A percentile compares a stretch with the other conserved stretches of the same genome.
Evolutionary conservation across 1,140 invertebrate species (phyloP).

Genomic region (Littorina saxatilis): DNA sequence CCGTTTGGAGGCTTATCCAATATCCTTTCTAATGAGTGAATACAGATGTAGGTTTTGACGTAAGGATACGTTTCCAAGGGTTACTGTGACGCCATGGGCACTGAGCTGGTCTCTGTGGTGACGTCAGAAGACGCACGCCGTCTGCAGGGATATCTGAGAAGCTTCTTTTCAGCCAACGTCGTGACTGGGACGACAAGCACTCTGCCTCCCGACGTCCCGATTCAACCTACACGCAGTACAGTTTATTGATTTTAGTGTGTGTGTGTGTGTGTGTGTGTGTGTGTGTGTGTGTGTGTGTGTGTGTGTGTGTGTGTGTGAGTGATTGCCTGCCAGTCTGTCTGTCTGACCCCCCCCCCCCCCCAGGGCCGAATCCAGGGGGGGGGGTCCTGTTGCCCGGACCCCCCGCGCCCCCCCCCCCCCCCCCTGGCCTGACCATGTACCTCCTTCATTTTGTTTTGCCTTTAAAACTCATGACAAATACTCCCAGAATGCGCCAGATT

Average conservation of each 20-base stretch:
- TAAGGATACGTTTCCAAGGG: no score
- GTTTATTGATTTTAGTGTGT: neutral
- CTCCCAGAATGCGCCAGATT: no score
- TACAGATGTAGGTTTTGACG: no score
- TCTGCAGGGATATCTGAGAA: neutral
- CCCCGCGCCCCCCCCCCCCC: no score
- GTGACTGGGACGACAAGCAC: neutral
- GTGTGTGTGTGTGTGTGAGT: neutral
- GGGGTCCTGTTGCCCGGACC: no score
- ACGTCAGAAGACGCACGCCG: no score
- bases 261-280: neutral
- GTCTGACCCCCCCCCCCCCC: neutral
- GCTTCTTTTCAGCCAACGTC: neutral
- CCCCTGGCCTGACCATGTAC: neutral
- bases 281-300: conserved; percentile 15
- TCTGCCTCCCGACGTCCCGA: neutral
- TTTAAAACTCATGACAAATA: neutral
- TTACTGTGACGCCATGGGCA: no score
- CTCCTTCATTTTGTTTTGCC: neutral
- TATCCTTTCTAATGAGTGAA: no score
- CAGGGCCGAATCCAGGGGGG: neutral
- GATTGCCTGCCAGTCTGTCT: neutral
- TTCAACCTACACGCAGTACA: neutral
- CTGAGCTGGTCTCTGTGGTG: no score
- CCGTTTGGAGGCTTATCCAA: no score